Evolutionary conservation across 2,888 invertebrate genomes (phyloP).

Genomic region (Muschampia plurimacula): DNA sequence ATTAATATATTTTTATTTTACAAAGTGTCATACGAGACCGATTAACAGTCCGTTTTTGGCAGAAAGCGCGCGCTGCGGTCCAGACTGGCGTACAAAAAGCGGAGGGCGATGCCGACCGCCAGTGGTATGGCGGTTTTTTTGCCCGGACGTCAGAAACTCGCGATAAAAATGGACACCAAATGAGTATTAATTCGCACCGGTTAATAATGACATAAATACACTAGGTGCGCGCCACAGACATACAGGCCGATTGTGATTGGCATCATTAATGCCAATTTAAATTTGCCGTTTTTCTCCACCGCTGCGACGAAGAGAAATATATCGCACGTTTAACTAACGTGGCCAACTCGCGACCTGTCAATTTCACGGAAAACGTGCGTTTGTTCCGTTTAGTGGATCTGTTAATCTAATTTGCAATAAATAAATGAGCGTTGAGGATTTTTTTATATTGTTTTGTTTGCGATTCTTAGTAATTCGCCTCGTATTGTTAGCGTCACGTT

Average conservation of each 20-base stretch:
- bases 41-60: constrained; percentile 69
- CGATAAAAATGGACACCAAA: constrained; percentile 79
- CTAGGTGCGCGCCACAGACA: constrained; percentile 62
- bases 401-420: constrained; percentile 24
- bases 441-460: constrained; percentile 11
- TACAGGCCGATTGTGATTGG: constrained; percentile 62
- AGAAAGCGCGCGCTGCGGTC: constrained; percentile 52
- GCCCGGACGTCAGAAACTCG: constrained; percentile 64
- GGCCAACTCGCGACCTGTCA: not conserved
- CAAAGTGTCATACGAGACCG: constrained; percentile 49
- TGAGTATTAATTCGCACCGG: constrained; percentile 84
- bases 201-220: constrained; percentile 86
- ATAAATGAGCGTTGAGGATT: not conserved
- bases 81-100: constrained; percentile 57
- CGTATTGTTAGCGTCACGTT: constrained; percentile 26
- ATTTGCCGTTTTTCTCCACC: constrained; percentile 24
- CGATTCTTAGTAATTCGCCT: constrained; percentile 11
- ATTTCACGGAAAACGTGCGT: constrained; percentile 12
- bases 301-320: constrained; percentile 15
- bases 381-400: not conserved
- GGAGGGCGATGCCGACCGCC: constrained; percentile 51
- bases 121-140: constrained; percentile 67
- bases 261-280: constrained; percentile 37
- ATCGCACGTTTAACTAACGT: constrained; percentile 12
- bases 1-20: constrained; percentile 50